phyloP scores from a whole-genome alignment of 2,797 vertebrate genomes.

The Channa striata region DNA sequence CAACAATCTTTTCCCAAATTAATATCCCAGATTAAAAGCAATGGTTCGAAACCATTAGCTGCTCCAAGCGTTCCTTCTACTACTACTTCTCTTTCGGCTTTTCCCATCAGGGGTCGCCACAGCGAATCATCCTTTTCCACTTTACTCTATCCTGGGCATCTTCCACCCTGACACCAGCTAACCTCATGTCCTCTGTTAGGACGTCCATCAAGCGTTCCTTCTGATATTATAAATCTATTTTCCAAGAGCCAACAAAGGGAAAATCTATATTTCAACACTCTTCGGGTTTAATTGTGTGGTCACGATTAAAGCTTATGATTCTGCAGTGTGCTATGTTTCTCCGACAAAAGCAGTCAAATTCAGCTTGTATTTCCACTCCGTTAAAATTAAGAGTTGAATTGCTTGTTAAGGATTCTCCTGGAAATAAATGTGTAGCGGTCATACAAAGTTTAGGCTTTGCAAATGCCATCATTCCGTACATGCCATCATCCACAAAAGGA shows the following conservation, averaged over 20 bases:
- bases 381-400: constrained; percentile 9
- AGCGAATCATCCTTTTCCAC: too few relatives aligned
- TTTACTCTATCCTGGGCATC: too few relatives aligned
- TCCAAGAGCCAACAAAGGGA: constrained; percentile 15
- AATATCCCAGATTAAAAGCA: constrained; percentile 30
- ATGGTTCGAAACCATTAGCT: constrained; percentile 5
- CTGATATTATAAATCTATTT: constrained; percentile 45
- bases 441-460: neutral
- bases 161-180: too few relatives aligned
- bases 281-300: constrained; percentile 43
- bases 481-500: neutral
- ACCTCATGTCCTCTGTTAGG: too few relatives aligned
- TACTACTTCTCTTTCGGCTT: too few relatives aligned
- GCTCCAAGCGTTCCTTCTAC: constrained; percentile 31
- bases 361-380: constrained; percentile 27
- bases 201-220: too few relatives aligned
- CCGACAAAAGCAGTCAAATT: constrained; percentile 29
- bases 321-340: neutral
- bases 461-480: neutral
- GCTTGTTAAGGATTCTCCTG: constrained; percentile 20
- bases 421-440: neutral
- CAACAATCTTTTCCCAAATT: constrained; percentile 11
- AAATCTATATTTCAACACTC: constrained; percentile 23
- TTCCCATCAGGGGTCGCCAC: too few relatives aligned
- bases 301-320: constrained; percentile 18